phyloP scores from a whole-genome alignment of 1,140 invertebrate species.

The Calliopsis andreniformis region DNA sequence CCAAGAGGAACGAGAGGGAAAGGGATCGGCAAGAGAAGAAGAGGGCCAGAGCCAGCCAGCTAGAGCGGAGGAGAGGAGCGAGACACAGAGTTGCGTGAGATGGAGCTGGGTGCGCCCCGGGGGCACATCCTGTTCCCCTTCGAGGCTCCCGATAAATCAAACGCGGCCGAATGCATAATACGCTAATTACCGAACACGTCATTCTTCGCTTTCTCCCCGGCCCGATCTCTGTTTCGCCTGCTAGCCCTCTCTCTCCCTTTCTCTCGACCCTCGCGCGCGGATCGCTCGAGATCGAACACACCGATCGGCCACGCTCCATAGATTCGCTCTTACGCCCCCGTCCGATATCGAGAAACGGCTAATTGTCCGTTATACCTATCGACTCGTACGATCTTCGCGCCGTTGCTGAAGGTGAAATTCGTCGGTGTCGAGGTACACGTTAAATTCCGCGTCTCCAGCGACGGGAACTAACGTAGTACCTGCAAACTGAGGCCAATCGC shows the following conservation, averaged over 20 bases:
- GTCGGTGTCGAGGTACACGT: conserved; percentile 25
- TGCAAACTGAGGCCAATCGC: neutral
- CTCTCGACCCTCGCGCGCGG: conserved; percentile 1
- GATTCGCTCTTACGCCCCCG: conserved; percentile 60
- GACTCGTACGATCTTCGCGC: conserved; percentile 46
- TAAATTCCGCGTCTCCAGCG: conserved; percentile 3
- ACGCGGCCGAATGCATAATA: conserved; percentile 69
- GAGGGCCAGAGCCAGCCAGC: conserved; percentile 4
- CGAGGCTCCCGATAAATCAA: conserved; percentile 68
- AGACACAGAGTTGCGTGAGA: conserved; percentile 64
- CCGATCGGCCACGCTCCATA: conserved; percentile 50
- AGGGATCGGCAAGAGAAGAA: conserved; percentile 39
- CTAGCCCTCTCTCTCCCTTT: neutral
- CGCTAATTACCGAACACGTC: conserved; percentile 70
- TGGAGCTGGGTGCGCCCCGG: conserved; percentile 67
- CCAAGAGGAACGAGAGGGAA: conserved; percentile 38
- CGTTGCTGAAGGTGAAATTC: conserved; percentile 44
- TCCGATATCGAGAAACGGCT: conserved; percentile 64
- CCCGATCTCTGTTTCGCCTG: conserved; percentile 2
- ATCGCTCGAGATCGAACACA: conserved; percentile 40
- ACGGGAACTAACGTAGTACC: no score
- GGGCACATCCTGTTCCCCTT: conserved; percentile 68
- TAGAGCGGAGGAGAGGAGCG: conserved; percentile 40
- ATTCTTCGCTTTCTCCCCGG: conserved; percentile 58
- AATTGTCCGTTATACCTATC: conserved; percentile 63